Evolutionary conservation across 2,113 vertebrate genomes (phyloP).

Genomic region (Aegypius monachus): DNA sequence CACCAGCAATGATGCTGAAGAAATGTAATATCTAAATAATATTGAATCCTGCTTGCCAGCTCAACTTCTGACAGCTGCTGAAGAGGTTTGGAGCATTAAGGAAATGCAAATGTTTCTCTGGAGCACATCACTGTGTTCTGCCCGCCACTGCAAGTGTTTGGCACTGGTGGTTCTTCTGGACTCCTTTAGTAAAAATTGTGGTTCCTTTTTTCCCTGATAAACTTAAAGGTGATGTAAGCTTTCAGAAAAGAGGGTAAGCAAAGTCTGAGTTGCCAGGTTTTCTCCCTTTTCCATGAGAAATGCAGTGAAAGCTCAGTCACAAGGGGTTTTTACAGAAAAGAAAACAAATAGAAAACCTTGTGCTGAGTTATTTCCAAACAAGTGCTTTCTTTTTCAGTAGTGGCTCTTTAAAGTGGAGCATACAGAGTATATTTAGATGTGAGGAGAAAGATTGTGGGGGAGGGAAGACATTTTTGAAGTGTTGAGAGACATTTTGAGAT

Average conservation of each 20-base stretch:
- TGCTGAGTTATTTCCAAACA: neutral
- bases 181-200: neutral
- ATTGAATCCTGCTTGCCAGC: neutral
- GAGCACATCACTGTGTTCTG: neutral
- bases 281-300: neutral
- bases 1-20: neutral
- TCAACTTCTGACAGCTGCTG: neutral
- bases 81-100: slow-evolving; percentile 1
- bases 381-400: neutral
- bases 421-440: slow-evolving; percentile 18
- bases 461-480: neutral
- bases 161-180: neutral
- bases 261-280: neutral
- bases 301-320: neutral
- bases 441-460: neutral
- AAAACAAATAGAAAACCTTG: neutral
- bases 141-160: neutral
- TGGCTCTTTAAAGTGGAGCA: neutral
- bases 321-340: neutral
- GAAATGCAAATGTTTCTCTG: neutral
- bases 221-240: neutral
- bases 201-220: neutral
- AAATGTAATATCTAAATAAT: neutral
- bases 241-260: neutral
- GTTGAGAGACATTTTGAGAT: slow-evolving; percentile 47